Conservation (phyloP, 2,888 invertebrate genomes). For the Nephrotoma appendiculata region DNA sequence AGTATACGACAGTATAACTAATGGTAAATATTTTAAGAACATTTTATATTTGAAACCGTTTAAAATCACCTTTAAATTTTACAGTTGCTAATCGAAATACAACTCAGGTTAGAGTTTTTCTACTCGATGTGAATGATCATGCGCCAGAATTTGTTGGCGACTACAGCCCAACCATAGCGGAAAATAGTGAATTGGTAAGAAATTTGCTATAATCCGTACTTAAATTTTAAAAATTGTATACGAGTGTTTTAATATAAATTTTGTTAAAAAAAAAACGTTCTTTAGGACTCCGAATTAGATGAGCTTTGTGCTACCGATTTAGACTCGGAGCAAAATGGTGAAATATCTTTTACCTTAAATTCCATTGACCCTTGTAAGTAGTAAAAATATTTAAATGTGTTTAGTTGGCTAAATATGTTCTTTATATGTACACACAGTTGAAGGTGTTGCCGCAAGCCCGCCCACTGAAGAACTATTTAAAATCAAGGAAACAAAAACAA, state of each 20-base stretch:
- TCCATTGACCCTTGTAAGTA: not conserved
- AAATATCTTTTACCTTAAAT: not conserved
- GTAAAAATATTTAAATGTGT: slow-evolving; percentile 9
- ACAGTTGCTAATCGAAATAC: slow-evolving; percentile 17
- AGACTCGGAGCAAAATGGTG: not conserved
- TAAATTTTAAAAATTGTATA: not conserved
- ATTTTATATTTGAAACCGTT: slow-evolving; percentile 20
- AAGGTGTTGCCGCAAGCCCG: not conserved
- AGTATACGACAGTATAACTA: not conserved
- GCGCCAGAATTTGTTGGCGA: slow-evolving; percentile 35
- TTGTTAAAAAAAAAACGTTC: slow-evolving; percentile 5
- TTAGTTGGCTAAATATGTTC: not conserved
- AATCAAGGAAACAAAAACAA: slow-evolving; percentile 14
- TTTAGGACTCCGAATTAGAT: slow-evolving; percentile 24
- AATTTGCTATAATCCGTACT: not conserved
- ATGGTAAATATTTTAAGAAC: not conserved
- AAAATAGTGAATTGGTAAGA: slow-evolving; percentile 17
- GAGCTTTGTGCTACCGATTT: not conserved
- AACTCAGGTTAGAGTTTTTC: slow-evolving; percentile 27
- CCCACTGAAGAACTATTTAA: not conserved
- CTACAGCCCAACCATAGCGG: slow-evolving; percentile 17
- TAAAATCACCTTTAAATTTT: not conserved
- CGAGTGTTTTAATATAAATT: not conserved
- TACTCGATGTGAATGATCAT: slow-evolving; percentile 39
- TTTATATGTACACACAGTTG: not conserved